phyloP scores from a whole-genome alignment of 1,140 invertebrate genomes.

The Nymphalis io region DNA sequence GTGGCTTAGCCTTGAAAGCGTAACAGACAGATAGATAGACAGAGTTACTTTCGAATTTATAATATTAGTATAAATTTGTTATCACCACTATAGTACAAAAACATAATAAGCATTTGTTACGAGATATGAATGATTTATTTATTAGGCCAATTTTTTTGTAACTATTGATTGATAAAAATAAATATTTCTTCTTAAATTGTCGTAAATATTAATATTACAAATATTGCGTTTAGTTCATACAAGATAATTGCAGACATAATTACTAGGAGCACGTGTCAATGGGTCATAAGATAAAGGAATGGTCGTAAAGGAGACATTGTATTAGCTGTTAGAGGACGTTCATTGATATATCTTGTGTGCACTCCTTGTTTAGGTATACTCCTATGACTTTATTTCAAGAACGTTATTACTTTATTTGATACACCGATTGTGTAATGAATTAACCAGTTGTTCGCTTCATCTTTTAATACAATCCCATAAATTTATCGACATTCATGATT shows the following conservation, averaged over 20 bases:
- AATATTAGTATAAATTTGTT: too few relatives aligned
- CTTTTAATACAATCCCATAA: background rate
- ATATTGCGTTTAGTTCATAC: conserved; percentile 8
- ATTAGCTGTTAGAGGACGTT: conserved; percentile 49
- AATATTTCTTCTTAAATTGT: too few relatives aligned
- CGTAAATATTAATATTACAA: background rate
- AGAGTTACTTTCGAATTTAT: too few relatives aligned
- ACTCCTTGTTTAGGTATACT: conserved; percentile 1
- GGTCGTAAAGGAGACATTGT: conserved; percentile 50
- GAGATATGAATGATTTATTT: too few relatives aligned
- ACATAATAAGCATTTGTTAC: too few relatives aligned
- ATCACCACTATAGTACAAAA: too few relatives aligned
- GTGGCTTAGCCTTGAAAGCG: too few relatives aligned
- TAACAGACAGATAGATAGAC: too few relatives aligned
- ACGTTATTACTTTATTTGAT: conserved; percentile 16
- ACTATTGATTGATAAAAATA: too few relatives aligned
- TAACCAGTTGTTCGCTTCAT: conserved; percentile 5
- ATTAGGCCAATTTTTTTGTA: too few relatives aligned
- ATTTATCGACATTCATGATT: background rate
- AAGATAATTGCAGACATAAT: conserved; percentile 32
- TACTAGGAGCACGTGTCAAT: conserved; percentile 48
- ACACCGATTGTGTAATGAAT: background rate
- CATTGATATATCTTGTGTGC: conserved; percentile 43
- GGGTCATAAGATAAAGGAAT: conserved; percentile 53
- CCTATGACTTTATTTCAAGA: conserved; percentile 8